A percentile compares a stretch with the other conserved stretches of the same genome.
phyloP scores from a whole-genome alignment of 2,888 invertebrate genomes.

The Hololepta plana region DNA sequence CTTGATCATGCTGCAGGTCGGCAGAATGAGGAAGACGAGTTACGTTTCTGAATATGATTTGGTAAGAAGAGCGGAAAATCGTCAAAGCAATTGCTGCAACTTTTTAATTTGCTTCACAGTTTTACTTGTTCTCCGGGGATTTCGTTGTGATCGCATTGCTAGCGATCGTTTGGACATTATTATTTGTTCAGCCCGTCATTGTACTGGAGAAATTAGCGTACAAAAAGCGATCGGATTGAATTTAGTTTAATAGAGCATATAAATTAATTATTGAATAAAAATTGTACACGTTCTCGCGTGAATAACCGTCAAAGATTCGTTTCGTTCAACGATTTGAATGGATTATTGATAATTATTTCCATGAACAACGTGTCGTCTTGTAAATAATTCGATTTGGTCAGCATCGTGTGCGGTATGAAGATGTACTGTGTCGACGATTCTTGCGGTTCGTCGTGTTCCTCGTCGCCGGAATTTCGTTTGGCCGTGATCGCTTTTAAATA shows the following conservation, averaged over 20 bases:
- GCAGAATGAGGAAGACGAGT: slow-evolving; percentile 11
- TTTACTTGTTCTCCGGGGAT: slow-evolving; percentile 28
- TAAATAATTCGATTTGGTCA: slow-evolving; percentile 39
- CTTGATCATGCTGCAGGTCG: slow-evolving; percentile 15
- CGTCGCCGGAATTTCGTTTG: slow-evolving; percentile 29
- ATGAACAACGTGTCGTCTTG: slow-evolving; percentile 42
- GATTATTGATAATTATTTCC: slow-evolving; percentile 30
- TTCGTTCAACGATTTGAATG: slow-evolving; percentile 11
- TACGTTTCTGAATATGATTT: slow-evolving; percentile 15
- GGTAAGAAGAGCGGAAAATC: slow-evolving; percentile 15
- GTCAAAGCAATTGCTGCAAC: slow-evolving; percentile 1
- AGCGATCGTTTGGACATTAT: slow-evolving; percentile 26
- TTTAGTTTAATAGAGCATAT: neutral
- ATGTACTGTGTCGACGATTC: slow-evolving; percentile 36
- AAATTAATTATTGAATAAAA: neutral
- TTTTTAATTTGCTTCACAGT: slow-evolving; percentile 14
- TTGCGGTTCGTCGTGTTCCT: slow-evolving; percentile 25
- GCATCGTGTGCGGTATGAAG: slow-evolving; percentile 44
- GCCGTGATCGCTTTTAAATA: slow-evolving; percentile 43
- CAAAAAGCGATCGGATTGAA: slow-evolving; percentile 4
- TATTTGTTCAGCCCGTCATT: slow-evolving; percentile 30
- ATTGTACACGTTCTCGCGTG: neutral
- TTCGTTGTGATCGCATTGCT: slow-evolving; percentile 22
- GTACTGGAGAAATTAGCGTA: slow-evolving; percentile 25
- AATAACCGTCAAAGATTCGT: slow-evolving; percentile 9